phyloP scores from a whole-genome alignment of 64 coral and sea anemone genomes.

The Actinia tenebrosa region DNA sequence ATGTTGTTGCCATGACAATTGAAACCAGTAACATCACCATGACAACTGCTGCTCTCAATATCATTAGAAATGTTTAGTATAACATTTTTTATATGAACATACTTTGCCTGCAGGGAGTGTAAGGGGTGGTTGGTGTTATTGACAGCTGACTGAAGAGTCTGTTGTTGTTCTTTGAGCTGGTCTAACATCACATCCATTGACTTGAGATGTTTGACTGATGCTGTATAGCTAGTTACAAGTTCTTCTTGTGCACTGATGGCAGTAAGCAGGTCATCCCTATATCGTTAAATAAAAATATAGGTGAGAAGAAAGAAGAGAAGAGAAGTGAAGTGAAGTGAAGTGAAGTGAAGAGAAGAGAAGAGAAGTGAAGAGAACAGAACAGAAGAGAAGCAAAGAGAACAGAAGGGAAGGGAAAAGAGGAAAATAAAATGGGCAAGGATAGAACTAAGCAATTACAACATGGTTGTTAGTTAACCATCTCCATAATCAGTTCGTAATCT shows the following conservation, averaged over 20 bases:
- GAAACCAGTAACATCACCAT: neutral
- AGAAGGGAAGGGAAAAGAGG: neutral
- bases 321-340: neutral
- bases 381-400: neutral
- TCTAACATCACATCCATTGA: constrained; percentile 63
- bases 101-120: constrained; percentile 95
- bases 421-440: neutral
- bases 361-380: neutral
- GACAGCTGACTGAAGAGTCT: constrained; percentile 71
- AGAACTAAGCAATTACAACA: too few relatives aligned
- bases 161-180: constrained; percentile 81
- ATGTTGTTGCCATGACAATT: neutral
- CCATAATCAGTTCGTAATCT: too few relatives aligned
- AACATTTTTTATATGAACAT: constrained; percentile 16
- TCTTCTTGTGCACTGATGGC: constrained; percentile 70
- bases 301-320: neutral
- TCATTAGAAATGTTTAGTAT: too few relatives aligned
- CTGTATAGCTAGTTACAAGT: constrained; percentile 48
- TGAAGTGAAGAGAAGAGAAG: neutral
- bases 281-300: neutral
- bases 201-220: constrained; percentile 60
- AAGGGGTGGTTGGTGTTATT: constrained; percentile 70
- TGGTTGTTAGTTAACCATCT: too few relatives aligned
- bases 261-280: constrained; percentile 74
- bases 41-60: too few relatives aligned